Conservation (phyloP, 1,140 invertebrate genomes). For the Papilio glaucus region DNA sequence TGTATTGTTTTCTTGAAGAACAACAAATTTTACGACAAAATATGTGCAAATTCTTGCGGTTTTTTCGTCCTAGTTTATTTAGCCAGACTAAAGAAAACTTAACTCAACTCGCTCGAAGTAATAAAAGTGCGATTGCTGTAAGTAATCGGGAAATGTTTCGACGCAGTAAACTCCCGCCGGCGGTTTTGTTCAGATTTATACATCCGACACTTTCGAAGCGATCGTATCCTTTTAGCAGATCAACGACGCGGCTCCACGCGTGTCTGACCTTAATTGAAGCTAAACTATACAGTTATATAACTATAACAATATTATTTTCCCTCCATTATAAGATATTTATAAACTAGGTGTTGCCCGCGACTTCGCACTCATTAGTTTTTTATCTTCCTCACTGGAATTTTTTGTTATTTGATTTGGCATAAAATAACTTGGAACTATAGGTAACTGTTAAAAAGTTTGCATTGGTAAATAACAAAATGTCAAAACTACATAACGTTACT, state of each 20-base stretch:
- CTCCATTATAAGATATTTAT: background rate
- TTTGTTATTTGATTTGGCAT: too few relatives aligned
- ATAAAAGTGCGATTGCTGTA: background rate
- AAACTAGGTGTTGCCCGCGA: too few relatives aligned
- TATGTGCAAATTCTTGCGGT: background rate
- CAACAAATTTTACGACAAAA: background rate
- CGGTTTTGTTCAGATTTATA: background rate
- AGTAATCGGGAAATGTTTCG: slow-evolving; percentile 8
- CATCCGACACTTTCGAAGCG: slow-evolving; percentile 14
- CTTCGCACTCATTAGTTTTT: too few relatives aligned
- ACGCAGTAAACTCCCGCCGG: background rate
- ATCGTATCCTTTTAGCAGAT: background rate
- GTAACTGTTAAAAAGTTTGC: too few relatives aligned
- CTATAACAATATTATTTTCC: background rate
- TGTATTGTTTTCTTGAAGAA: too few relatives aligned
- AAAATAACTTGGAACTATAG: too few relatives aligned
- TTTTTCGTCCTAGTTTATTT: background rate
- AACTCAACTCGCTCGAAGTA: background rate
- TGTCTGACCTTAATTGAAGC: background rate
- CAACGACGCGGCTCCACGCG: background rate
- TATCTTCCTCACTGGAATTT: too few relatives aligned
- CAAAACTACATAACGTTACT: too few relatives aligned
- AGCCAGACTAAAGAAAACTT: slow-evolving; percentile 4
- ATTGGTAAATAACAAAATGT: too few relatives aligned
- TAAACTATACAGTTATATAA: background rate